A percentile compares a stretch with the other conserved stretches of the same genome.
Conservation (phyloP, 2,888 invertebrate species). For the Hemistola chrysoprasaria region DNA sequence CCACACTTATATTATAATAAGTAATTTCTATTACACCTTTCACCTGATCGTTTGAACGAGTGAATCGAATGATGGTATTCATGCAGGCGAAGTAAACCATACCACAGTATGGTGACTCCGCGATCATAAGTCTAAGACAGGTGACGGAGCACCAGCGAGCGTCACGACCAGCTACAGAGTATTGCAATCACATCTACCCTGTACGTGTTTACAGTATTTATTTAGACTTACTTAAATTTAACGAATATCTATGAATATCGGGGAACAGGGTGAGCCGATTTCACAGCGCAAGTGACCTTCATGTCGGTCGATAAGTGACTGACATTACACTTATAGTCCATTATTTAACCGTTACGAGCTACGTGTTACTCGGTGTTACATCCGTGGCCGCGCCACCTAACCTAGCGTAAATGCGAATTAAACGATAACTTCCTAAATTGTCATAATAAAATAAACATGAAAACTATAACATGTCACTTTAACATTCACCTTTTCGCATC, state of each 20-base stretch:
- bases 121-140: slow-evolving; percentile 3
- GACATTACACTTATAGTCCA: slow-evolving; percentile 43
- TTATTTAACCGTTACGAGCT: slow-evolving; percentile 56
- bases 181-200: slow-evolving; percentile 78
- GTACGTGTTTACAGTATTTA: slow-evolving; percentile 78
- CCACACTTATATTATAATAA: too few relatives aligned
- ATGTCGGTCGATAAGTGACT: slow-evolving; percentile 47
- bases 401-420: slow-evolving; percentile 76
- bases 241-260: slow-evolving; percentile 67
- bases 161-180: slow-evolving; percentile 72
- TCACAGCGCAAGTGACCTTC: slow-evolving; percentile 57
- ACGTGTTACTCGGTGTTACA: slow-evolving; percentile 67
- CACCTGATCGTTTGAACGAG: too few relatives aligned
- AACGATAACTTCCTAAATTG: slow-evolving; percentile 73
- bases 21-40: too few relatives aligned
- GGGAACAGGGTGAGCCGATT: slow-evolving; percentile 49
- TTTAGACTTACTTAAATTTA: slow-evolving; percentile 69
- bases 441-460: slow-evolving; percentile 71
- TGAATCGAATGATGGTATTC: neutral
- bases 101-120: slow-evolving; percentile 1
- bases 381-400: slow-evolving; percentile 74
- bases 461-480: slow-evolving; percentile 67
- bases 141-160: slow-evolving; percentile 40
- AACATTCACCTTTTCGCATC: slow-evolving; percentile 57
- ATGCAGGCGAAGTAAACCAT: slow-evolving; percentile 5